phyloP scores from a whole-genome alignment of 2,888 invertebrate species.

The Andrena bucephala region DNA sequence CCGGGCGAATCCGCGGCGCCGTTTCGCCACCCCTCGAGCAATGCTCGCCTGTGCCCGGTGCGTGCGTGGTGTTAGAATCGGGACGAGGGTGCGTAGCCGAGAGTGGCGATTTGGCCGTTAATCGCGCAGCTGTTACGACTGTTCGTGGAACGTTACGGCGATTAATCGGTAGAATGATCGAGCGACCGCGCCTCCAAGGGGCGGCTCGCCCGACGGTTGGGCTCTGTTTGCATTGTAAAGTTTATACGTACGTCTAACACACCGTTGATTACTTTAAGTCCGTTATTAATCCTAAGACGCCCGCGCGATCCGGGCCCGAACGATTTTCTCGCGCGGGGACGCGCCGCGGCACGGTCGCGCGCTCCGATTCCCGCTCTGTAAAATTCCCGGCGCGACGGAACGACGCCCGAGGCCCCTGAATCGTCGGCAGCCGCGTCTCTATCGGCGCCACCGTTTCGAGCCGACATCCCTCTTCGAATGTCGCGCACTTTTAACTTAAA shows the following conservation, averaged over 20 bases:
- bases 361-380: constrained; percentile 59
- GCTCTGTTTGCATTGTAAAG: constrained; percentile 82
- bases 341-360: constrained; percentile 28
- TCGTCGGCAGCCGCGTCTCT: constrained; percentile 33
- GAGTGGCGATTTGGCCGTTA: constrained; percentile 43
- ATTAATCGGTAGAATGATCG: constrained; percentile 13
- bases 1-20: constrained; percentile 28
- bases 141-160: constrained; percentile 44
- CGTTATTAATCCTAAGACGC: constrained; percentile 77
- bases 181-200: constrained; percentile 33
- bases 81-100: constrained; percentile 43
- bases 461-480: constrained; percentile 67
- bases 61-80: constrained; percentile 60
- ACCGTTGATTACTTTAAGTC: constrained; percentile 81
- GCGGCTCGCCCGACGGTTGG: constrained; percentile 68
- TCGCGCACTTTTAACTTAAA: constrained; percentile 65
- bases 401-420: not conserved
- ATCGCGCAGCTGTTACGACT: constrained; percentile 28
- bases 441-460: constrained; percentile 37
- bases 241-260: constrained; percentile 78
- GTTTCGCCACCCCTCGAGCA: constrained; percentile 21
- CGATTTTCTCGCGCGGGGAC: constrained; percentile 57
- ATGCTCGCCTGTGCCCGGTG: constrained; percentile 61
- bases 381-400: constrained; percentile 54
- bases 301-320: constrained; percentile 57